These are phyloP conservation scores for Oscheius onirici DNA, from an alignment of 2,888 invertebrate species.

Conservation along the genomic window DNA sequence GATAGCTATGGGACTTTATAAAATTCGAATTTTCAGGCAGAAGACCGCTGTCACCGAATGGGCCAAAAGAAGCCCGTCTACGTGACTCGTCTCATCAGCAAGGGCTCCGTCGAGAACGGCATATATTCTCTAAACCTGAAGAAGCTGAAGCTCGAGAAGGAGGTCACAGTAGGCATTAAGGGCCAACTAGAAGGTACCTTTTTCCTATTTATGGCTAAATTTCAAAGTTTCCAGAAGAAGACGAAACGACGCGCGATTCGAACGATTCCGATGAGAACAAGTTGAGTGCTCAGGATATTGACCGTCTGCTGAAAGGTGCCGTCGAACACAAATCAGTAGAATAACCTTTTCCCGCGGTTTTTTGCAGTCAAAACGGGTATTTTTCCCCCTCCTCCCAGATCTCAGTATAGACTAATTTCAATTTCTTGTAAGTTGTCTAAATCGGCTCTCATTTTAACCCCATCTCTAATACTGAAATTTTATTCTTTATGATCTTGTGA, in stretches of 20 bases:
- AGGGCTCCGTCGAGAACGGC: constrained; percentile 81
- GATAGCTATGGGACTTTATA: too few relatives aligned
- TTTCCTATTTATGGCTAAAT: neutral
- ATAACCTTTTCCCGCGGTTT: neutral
- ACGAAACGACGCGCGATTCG: constrained; percentile 31
- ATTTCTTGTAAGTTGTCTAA: neutral
- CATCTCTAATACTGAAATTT: neutral
- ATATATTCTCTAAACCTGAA: constrained; percentile 89
- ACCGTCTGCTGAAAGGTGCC: constrained; percentile 42
- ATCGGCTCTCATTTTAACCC: neutral
- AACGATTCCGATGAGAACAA: constrained; percentile 26
- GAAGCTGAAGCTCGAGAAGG: constrained; percentile 89
- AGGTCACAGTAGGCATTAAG: constrained; percentile 78
- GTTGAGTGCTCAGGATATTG: constrained; percentile 34
- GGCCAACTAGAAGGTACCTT: constrained; percentile 43
- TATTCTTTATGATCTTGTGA: neutral
- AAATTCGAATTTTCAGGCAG: constrained; percentile 78
- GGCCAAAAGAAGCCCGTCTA: constrained; percentile 76
- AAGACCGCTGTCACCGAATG: constrained; percentile 77
- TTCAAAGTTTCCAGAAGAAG: constrained; percentile 18
- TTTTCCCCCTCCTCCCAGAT: constrained; percentile 1
- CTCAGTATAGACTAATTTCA: neutral
- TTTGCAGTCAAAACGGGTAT: neutral
- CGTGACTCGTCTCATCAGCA: constrained; percentile 85
- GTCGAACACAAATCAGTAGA: constrained; percentile 23